These are phyloP conservation scores for Orthonevra nobilis DNA, from an alignment of 2,888 invertebrate species.

Conservation along the genomic window DNA sequence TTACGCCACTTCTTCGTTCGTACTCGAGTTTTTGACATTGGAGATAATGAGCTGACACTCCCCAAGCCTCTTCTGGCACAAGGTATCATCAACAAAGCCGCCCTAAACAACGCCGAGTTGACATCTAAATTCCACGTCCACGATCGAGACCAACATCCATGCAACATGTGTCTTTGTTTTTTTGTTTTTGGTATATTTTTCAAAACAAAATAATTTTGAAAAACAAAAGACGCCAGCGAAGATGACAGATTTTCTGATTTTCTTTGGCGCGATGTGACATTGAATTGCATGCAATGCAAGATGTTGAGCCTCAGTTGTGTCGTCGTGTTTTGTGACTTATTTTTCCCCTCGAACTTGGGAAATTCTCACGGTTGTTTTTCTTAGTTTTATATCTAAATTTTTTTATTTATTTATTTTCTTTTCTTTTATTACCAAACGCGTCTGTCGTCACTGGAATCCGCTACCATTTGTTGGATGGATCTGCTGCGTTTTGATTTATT, in stretches of 20 bases:
- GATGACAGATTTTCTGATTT: too few species aligned
- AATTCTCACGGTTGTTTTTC: slow-evolving; percentile 61
- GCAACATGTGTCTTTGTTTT: too few species aligned
- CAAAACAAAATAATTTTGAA: too few species aligned
- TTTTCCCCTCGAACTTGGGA: slow-evolving; percentile 25
- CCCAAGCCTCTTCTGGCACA: slow-evolving; percentile 1
- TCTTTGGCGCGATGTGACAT: slow-evolving; percentile 52
- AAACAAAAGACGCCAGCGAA: too few species aligned
- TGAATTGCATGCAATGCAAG: slow-evolving; percentile 64
- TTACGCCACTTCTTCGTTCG: slow-evolving; percentile 28
- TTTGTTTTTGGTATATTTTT: too few species aligned
- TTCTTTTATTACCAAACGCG: slow-evolving; percentile 14
- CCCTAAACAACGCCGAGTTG: not conserved
- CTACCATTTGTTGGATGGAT: slow-evolving; percentile 50
- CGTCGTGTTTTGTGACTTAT: not conserved
- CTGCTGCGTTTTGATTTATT: slow-evolving; percentile 25
- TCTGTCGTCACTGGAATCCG: slow-evolving; percentile 21
- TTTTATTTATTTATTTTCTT: slow-evolving; percentile 14
- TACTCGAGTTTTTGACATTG: slow-evolving; percentile 22
- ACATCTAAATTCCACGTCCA: slow-evolving; percentile 54
- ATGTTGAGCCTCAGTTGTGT: slow-evolving; percentile 39
- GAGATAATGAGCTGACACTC: slow-evolving; percentile 40
- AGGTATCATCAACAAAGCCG: slow-evolving; percentile 13
- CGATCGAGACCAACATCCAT: slow-evolving; percentile 1
- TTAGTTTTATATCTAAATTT: not conserved